These are phyloP conservation scores for Riparia riparia DNA, from an alignment of 2,113 vertebrate species.

Conservation along the genomic window DNA sequence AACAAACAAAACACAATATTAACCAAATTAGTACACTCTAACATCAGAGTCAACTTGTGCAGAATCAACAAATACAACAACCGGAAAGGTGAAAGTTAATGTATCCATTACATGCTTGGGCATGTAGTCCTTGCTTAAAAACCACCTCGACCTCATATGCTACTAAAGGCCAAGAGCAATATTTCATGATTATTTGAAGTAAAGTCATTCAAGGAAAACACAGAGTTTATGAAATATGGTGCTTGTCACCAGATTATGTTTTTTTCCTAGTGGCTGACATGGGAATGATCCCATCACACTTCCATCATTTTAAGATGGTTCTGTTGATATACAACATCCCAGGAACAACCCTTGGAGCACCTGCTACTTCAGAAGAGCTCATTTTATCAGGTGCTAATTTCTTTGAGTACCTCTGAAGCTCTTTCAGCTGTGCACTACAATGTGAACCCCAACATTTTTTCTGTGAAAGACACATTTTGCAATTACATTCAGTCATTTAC, in stretches of 20 bases:
- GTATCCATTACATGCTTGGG: neutral
- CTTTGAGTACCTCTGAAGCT: neutral
- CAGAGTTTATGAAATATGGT: neutral
- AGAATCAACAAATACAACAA: neutral
- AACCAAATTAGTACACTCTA: too few species aligned
- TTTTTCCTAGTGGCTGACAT: neutral
- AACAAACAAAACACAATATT: too few species aligned
- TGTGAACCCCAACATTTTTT: neutral
- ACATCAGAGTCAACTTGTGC: neutral
- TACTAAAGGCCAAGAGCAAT: neutral
- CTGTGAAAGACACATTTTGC: neutral
- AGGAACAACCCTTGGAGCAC: neutral
- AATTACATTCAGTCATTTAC: neutral
- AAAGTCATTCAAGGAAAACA: neutral
- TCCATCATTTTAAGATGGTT: neutral
- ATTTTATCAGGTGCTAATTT: neutral
- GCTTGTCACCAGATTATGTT: neutral
- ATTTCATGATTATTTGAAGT: neutral
- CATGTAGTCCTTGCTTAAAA: neutral
- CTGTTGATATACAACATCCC: neutral
- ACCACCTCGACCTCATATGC: neutral
- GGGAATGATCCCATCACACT: neutral
- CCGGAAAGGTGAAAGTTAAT: neutral
- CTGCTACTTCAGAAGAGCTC: neutral
- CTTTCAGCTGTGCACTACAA: neutral